phyloP scores from a whole-genome alignment of 2,888 invertebrate genomes.

The Abrostola triplasia region DNA sequence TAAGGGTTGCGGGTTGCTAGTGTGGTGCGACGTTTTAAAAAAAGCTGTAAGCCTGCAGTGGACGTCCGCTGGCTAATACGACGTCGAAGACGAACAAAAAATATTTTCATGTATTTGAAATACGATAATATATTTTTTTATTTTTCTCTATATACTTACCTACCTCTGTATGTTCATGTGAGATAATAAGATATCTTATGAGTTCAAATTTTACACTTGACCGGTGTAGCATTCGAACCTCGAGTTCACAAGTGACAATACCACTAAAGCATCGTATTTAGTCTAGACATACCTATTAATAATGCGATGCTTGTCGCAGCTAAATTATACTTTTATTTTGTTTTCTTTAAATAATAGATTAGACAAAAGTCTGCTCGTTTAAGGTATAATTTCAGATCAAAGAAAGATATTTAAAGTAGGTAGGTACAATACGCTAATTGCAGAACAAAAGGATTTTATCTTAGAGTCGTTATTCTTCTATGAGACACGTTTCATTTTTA shows the following conservation, averaged over 20 bases:
- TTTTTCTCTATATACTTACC: background rate
- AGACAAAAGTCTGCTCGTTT: background rate
- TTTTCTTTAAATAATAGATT: background rate
- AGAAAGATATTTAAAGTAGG: background rate
- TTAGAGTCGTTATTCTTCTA: no score
- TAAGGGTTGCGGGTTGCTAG: no score
- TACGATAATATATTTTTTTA: no score
- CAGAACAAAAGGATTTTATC: background rate
- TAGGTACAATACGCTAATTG: no score
- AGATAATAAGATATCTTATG: background rate
- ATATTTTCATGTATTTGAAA: no score
- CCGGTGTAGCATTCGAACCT: background rate
- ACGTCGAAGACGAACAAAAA: no score
- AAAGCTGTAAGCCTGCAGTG: no score
- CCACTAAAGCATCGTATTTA: background rate
- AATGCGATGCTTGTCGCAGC: background rate
- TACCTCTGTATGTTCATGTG: background rate
- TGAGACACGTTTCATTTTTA: no score
- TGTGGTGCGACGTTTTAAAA: no score
- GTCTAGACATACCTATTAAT: slow-evolving; percentile 5
- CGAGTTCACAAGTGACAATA: background rate
- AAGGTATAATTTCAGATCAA: background rate
- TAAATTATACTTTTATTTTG: background rate
- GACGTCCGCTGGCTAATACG: no score
- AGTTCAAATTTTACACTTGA: background rate